These are phyloP conservation scores for Erpornis zantholeuca DNA, from an alignment of 2,113 vertebrate species.

Conservation along the genomic window DNA sequence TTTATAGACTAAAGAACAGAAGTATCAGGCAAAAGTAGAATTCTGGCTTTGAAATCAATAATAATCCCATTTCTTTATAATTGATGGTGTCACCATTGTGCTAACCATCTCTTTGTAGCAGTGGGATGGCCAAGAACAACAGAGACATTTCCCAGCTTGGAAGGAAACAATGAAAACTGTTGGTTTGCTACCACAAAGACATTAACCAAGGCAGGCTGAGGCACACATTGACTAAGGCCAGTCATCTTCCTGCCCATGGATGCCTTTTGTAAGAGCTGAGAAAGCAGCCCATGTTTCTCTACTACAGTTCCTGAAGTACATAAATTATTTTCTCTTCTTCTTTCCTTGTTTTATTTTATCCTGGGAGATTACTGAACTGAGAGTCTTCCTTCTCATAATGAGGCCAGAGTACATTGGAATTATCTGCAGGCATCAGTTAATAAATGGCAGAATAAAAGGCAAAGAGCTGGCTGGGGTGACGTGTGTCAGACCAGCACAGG, in stretches of 20 bases:
- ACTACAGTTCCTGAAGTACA: accelerated
- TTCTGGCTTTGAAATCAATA: background rate
- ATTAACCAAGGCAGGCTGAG: background rate
- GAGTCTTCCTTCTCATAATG: background rate
- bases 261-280: background rate
- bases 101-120: background rate
- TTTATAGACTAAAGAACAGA: background rate
- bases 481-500: background rate
- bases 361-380: background rate
- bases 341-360: slow-evolving; percentile 3
- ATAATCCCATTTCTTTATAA: background rate
- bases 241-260: background rate
- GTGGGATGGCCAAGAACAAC: background rate
- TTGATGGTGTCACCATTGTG: background rate
- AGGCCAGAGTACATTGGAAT: background rate
- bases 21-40: background rate
- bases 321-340: background rate
- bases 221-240: background rate
- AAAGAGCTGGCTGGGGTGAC: background rate
- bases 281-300: background rate
- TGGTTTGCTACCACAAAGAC: background rate
- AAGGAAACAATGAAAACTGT: background rate
- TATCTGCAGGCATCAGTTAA: background rate
- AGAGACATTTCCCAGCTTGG: background rate
- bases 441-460: slow-evolving; percentile 8